Evolutionary conservation across 1,140 invertebrate genomes (phyloP), one percentile per base, ranked within the genome.

Genomic region (Reticulitermes speratus): DNA sequence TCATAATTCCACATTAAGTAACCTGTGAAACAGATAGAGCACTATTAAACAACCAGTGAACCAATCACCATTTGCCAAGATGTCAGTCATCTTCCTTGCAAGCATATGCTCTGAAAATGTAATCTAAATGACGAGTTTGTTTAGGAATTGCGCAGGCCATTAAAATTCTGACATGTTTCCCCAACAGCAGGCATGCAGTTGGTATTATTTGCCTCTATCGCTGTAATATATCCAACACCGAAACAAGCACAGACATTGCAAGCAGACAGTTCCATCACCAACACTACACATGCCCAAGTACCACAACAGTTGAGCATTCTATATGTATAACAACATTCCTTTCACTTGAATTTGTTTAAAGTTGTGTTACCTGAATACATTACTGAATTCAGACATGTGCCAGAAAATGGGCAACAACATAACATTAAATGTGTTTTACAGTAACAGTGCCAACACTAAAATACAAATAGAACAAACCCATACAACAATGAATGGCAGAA

Each of bases 361-460:
- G 65, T 75, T 75, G 65, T 75, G 65, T 75, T 75, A 75, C 65
- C 65, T 75, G 65, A 75, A 75, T 75, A 75, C 65, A 75, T 75
- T 25, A 75, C 65, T 75, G 65, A 75, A 75, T 75, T 75, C 65
- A 75, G 65, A 75, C 65, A 75, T 75, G 65, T 75, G 7, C 65
- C 65, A 75, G 65, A 75, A 75, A 75, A 75, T 75, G 65, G 65
- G 65, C n/a, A 75, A 75, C 65, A 75, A 75, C 59, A 75, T 12
- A 75, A 75, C n/a, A 75, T 75, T 75, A 25, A 25, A 75, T 21
- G 19, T n/a, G 14, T n/a, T 75, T 25, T 75, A 75, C 65, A 75
- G 16, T n/a, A 30, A 75, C 7, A 75, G n/a, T 75, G 65, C 65
- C n/a, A 75, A 75, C 65, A 75, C 14, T 75, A 25, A 75, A 75